Percentiles rank a stretch among this genome's conserved stretches.
Evolutionary conservation across 1,140 invertebrate genomes (phyloP).

Genomic region (Metopolophium dirhodum): DNA sequence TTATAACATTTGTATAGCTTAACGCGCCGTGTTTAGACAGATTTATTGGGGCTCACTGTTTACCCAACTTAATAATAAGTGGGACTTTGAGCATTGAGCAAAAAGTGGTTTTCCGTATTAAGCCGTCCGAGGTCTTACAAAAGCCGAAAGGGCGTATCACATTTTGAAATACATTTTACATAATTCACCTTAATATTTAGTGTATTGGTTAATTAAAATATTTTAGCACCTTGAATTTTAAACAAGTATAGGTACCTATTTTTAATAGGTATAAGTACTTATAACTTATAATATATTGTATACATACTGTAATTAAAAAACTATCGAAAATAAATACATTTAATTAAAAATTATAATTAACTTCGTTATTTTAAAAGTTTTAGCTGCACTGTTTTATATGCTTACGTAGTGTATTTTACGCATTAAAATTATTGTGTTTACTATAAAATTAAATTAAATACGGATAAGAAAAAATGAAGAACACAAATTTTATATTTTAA

Average conservation of each 20-base stretch:
- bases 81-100: not conserved
- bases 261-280: not conserved
- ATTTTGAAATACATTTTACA: not conserved
- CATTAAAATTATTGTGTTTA: not conserved
- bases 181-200: not conserved
- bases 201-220: not conserved
- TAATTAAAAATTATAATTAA: not conserved
- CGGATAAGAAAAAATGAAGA: not conserved
- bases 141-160: not conserved
- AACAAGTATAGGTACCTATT: not conserved
- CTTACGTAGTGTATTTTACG: not conserved
- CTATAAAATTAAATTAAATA: not conserved
- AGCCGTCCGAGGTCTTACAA: not conserved
- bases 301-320: not conserved
- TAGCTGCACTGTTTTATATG: not conserved
- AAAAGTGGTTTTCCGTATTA: not conserved
- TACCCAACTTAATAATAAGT: conserved; percentile 20
- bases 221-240: not conserved
- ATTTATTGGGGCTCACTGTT: not conserved
- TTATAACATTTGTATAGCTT: not conserved
- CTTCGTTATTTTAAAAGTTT: not conserved
- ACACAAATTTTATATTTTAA: not conserved
- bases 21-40: not conserved
- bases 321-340: not conserved
- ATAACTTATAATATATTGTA: not conserved